phyloP scores from a whole-genome alignment of 1,140 invertebrate species.

The Hesperophylax magnus region DNA sequence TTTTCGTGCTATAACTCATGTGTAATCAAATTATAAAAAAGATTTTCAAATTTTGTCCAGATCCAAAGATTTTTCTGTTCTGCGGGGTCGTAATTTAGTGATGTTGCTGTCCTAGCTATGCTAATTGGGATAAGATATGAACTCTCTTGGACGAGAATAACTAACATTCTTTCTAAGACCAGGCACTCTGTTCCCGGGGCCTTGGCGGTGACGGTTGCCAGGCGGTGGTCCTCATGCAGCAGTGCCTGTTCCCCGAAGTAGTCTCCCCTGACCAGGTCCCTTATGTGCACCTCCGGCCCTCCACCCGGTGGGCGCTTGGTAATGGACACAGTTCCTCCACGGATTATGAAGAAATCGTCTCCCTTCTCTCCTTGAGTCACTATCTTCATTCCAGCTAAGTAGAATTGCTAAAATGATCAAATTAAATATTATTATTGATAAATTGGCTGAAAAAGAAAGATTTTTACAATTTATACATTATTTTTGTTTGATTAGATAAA shows the following conservation, averaged over 20 bases:
- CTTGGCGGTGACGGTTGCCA: conserved; percentile 90
- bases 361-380: conserved; percentile 93
- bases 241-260: conserved; percentile 88
- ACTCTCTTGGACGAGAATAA: conserved; percentile 41
- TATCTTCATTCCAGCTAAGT: conserved; percentile 86
- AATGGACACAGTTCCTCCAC: conserved; percentile 88
- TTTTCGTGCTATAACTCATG: too few relatives aligned
- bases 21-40: too few relatives aligned
- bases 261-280: conserved; percentile 77
- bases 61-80: too few relatives aligned
- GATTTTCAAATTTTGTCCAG: too few relatives aligned
- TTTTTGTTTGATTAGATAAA: too few relatives aligned
- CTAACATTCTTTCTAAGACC: conserved; percentile 86
- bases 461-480: too few relatives aligned
- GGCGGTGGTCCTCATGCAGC: conserved; percentile 84
- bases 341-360: conserved; percentile 97
- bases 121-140: too few relatives aligned
- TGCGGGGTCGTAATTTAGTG: too few relatives aligned
- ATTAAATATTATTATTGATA: too few relatives aligned
- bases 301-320: conserved; percentile 75
- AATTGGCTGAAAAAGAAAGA: too few relatives aligned
- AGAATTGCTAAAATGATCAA: conserved; percentile 83
- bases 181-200: conserved; percentile 92
- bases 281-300: conserved; percentile 73
- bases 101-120: too few relatives aligned